Conservation (phyloP, 2,797 vertebrate genomes). For the Merluccius polli region DNA sequence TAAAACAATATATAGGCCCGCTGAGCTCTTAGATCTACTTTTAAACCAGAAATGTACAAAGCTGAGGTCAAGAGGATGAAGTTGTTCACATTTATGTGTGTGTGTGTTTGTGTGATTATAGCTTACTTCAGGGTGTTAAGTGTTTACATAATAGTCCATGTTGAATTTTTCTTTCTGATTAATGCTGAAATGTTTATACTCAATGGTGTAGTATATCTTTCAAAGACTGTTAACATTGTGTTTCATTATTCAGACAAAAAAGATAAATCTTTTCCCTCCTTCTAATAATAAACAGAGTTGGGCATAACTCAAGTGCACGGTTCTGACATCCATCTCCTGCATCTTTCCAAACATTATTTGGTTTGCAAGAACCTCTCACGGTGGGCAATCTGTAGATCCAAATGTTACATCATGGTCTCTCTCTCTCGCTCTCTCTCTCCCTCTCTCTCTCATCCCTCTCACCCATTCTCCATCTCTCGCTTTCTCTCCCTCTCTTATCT, state of each 20-base stretch:
- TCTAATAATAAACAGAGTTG: conserved; percentile 9
- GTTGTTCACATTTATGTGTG: no score
- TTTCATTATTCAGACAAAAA: not conserved
- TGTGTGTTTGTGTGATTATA: not conserved
- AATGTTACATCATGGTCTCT: conserved; percentile 42
- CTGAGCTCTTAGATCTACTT: no score
- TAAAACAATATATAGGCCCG: not conserved
- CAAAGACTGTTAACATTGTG: not conserved
- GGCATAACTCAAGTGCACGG: not conserved
- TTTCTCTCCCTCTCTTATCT: conserved; percentile 22
- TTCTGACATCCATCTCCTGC: conserved; percentile 37
- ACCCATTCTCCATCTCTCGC: not conserved
- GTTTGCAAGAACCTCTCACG: conserved; percentile 34
- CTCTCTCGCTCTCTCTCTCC: not conserved
- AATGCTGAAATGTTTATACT: not conserved
- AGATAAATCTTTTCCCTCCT: not conserved
- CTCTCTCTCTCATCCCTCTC: not conserved
- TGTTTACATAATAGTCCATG: not conserved
- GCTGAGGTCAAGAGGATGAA: not conserved
- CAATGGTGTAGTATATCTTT: not conserved
- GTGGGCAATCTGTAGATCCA: conserved; percentile 57
- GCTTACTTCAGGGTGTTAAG: not conserved
- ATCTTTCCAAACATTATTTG: conserved; percentile 48
- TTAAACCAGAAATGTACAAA: not conserved
- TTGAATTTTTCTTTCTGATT: not conserved